Evolutionary conservation across 2,888 invertebrate genomes (phyloP).

Genomic region (Diabrotica balteata): DNA sequence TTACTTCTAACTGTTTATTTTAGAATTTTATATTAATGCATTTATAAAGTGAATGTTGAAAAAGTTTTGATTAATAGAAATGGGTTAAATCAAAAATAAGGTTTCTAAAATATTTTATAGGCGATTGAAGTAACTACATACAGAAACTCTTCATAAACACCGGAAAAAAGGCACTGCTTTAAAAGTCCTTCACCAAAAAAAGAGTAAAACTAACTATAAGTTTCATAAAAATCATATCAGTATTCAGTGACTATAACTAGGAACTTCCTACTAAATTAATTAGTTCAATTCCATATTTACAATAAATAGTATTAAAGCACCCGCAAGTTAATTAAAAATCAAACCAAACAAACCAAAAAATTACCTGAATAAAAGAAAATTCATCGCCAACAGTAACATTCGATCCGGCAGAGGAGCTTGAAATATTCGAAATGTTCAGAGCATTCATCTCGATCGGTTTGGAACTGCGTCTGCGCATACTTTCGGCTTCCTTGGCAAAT

Average conservation of each 20-base stretch:
- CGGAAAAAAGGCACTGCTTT: too few species aligned
- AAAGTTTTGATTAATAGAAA: too few species aligned
- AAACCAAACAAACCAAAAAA: conserved; percentile 43
- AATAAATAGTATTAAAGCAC: conserved; percentile 39
- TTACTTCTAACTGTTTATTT: too few species aligned
- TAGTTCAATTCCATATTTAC: conserved; percentile 34
- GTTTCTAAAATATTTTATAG: too few species aligned
- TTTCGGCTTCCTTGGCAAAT: conserved; percentile 59
- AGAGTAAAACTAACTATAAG: conserved; percentile 11
- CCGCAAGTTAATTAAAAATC: conserved; percentile 40
- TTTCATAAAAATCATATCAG: conserved; percentile 23
- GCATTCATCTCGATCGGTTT: conserved; percentile 59
- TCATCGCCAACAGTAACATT: conserved; percentile 56
- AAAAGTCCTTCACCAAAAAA: conserved; percentile 16
- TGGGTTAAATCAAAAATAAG: too few species aligned
- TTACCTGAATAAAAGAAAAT: conserved; percentile 60
- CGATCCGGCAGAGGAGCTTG: conserved; percentile 52
- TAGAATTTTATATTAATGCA: too few species aligned
- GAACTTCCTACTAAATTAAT: conserved; percentile 20
- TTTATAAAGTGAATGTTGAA: too few species aligned
- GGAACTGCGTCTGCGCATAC: conserved; percentile 61
- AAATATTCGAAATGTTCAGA: conserved; percentile 48
- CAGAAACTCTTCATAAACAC: too few species aligned
- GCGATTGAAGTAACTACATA: too few species aligned
- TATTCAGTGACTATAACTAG: conserved; percentile 37